Conservation (phyloP, 2,888 invertebrate genomes). For the Steinernema scapterisci region DNA sequence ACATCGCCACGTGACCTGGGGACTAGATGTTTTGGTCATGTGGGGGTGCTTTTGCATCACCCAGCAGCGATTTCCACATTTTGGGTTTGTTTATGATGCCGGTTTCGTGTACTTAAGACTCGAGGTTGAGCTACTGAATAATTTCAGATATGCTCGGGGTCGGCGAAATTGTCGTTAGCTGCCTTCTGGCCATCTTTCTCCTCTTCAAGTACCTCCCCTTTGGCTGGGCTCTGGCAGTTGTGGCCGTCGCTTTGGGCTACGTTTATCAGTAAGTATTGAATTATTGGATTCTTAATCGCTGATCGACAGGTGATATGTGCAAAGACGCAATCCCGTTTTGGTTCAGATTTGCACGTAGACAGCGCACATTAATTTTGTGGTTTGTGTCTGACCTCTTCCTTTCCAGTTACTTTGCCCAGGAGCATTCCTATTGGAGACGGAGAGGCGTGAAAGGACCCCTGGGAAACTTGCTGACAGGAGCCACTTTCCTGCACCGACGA, state of each 20-base stretch:
- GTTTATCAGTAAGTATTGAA: not conserved
- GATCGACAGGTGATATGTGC: too few relatives aligned
- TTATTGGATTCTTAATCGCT: too few relatives aligned
- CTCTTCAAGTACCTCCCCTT: not conserved
- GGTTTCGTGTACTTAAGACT: not conserved
- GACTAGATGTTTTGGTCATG: too few relatives aligned
- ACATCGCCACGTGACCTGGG: too few relatives aligned
- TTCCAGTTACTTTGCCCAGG: not conserved
- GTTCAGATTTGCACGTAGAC: too few relatives aligned
- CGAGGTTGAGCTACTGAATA: not conserved
- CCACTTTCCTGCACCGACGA: not conserved
- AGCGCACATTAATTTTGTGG: not conserved
- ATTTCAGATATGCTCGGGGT: not conserved
- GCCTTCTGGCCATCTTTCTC: not conserved
- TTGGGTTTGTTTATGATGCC: not conserved
- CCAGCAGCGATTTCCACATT: not conserved
- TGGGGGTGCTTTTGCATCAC: too few relatives aligned
- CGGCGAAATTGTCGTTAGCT: not conserved
- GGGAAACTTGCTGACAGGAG: not conserved
- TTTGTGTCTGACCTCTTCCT: not conserved
- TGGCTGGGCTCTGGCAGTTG: not conserved
- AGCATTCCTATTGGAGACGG: not conserved
- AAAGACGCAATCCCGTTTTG: too few relatives aligned
- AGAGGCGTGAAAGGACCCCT: not conserved
- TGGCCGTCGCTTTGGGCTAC: not conserved